phyloP scores from a whole-genome alignment of 2,888 invertebrate genomes.

The Ommatoiulus sabulosus region DNA sequence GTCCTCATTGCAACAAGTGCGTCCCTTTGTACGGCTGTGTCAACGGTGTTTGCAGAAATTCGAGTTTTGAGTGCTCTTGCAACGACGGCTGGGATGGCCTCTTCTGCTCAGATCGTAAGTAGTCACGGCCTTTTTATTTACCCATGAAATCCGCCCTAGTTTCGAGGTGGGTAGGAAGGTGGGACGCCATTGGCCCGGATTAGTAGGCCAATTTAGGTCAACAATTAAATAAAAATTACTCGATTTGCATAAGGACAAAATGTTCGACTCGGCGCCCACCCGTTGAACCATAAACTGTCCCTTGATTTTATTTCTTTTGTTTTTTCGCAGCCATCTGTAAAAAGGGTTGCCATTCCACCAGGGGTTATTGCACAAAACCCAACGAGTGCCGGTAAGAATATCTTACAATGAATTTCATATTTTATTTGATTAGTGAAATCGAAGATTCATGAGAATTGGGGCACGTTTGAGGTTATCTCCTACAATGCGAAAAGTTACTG shows the following conservation, averaged over 20 bases:
- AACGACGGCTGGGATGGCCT: conserved; percentile 88
- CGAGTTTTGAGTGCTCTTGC: conserved; percentile 88
- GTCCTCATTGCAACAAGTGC: conserved; percentile 86
- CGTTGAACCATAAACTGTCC: conserved; percentile 5
- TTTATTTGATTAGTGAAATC: too few relatives aligned
- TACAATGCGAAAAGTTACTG: too few relatives aligned
- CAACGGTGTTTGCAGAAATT: conserved; percentile 82
- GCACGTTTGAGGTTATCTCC: too few relatives aligned
- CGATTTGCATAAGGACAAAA: not conserved
- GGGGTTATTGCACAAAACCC: conserved; percentile 88
- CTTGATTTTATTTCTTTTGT: not conserved
- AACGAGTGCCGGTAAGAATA: conserved; percentile 80
- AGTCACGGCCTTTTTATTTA: conserved; percentile 53
- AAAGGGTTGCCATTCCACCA: conserved; percentile 65
- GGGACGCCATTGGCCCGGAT: not conserved
- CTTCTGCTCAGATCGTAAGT: conserved; percentile 88
- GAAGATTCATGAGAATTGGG: too few relatives aligned
- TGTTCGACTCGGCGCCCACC: not conserved
- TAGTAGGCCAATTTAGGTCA: not conserved
- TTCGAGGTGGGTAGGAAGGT: conserved; percentile 3
- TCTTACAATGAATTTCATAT: not conserved
- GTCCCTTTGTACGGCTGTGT: conserved; percentile 88
- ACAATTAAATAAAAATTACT: conserved; percentile 10
- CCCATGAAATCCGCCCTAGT: not conserved
- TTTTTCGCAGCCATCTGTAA: conserved; percentile 58